Evolutionary conservation across 2,888 invertebrate species (phyloP).

Genomic region (Cetonia aurata): DNA sequence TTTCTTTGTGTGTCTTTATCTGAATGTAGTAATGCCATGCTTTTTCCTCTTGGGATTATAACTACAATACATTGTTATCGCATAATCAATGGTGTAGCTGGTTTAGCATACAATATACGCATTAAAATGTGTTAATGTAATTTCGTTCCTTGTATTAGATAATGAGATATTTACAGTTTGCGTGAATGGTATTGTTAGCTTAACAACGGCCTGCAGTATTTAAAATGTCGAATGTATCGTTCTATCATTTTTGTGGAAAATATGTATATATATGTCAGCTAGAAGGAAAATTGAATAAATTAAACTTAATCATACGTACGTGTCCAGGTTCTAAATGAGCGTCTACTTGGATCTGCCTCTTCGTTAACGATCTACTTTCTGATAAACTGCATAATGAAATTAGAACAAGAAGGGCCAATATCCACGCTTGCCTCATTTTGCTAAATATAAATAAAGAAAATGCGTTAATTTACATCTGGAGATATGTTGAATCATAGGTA

Average conservation of each 20-base stretch:
- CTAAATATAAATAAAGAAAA: constrained; percentile 27
- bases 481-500: constrained; percentile 4
- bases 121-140: no score
- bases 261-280: no score
- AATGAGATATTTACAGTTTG: no score
- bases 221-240: no score
- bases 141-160: no score
- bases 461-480: constrained; percentile 16
- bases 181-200: no score
- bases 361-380: constrained; percentile 59
- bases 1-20: constrained; percentile 13
- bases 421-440: constrained; percentile 60
- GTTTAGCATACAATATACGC: neutral
- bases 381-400: constrained; percentile 54
- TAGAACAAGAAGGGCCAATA: constrained; percentile 56
- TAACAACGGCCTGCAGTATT: no score
- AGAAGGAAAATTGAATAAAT: no score
- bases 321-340: constrained; percentile 51
- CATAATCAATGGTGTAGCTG: neutral
- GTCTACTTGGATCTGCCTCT: constrained; percentile 55
- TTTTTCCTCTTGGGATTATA: neutral
- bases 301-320: constrained; percentile 47
- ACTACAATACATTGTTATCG: neutral
- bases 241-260: no score
- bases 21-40: neutral